These are phyloP conservation scores for Calliopum simillimum DNA, from an alignment of 2,888 invertebrate species.

Conservation along the genomic window DNA sequence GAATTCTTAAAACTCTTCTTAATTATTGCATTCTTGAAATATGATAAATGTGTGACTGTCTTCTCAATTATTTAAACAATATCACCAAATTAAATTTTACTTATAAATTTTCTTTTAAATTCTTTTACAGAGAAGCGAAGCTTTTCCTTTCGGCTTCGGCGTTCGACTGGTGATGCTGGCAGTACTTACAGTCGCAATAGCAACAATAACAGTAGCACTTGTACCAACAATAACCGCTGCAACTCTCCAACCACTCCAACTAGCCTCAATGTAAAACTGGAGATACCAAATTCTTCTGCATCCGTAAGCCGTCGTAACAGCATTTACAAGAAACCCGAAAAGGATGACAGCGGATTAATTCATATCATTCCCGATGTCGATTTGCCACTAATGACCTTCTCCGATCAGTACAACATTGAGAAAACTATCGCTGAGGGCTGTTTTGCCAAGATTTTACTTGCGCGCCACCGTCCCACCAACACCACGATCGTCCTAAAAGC, in stretches of 20 bases:
- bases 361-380: conserved; percentile 71
- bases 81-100: neutral
- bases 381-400: conserved; percentile 69
- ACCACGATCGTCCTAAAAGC: conserved; percentile 78
- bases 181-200: conserved; percentile 63
- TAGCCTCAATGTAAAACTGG: conserved; percentile 55
- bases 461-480: conserved; percentile 71
- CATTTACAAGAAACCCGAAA: conserved; percentile 65
- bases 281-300: conserved; percentile 54
- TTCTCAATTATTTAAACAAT: too few relatives aligned
- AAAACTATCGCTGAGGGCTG: conserved; percentile 77
- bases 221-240: conserved; percentile 59
- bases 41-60: too few relatives aligned
- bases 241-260: conserved; percentile 61
- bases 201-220: conserved; percentile 64
- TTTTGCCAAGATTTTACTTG: conserved; percentile 77
- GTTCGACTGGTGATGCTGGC: conserved; percentile 61
- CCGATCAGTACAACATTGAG: conserved; percentile 74
- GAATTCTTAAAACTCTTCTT: too few relatives aligned
- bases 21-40: too few relatives aligned
- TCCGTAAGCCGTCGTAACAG: conserved; percentile 65
- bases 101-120: conserved; percentile 1
- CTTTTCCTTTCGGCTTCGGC: conserved; percentile 62
- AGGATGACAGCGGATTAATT: conserved; percentile 67
- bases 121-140: conserved; percentile 59